Evolutionary conservation across 2,113 vertebrate species (phyloP).

Genomic region (Shinisaurus crocodilurus): DNA sequence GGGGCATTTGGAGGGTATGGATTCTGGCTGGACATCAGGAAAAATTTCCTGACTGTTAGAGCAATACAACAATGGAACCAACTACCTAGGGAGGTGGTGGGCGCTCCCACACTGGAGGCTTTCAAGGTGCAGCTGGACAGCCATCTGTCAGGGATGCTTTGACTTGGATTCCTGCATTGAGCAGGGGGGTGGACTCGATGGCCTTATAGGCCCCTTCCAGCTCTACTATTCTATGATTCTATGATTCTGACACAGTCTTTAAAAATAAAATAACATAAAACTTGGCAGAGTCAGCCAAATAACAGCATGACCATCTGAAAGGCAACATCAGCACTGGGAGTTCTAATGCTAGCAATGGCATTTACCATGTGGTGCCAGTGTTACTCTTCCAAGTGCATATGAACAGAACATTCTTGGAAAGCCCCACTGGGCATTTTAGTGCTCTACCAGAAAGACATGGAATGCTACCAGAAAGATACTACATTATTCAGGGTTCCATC

Average conservation of each 20-base stretch:
- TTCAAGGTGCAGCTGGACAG: too few species aligned
- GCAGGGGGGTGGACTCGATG: too few species aligned
- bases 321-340: not conserved
- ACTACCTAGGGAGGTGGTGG: too few species aligned
- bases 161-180: too few species aligned
- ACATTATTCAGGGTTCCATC: not conserved
- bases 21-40: too few species aligned
- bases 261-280: not conserved
- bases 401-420: not conserved
- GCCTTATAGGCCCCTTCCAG: too few species aligned
- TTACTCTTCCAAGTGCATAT: not conserved
- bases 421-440: not conserved
- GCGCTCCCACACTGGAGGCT: too few species aligned
- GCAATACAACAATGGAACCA: too few species aligned
- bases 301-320: not conserved
- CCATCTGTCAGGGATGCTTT: too few species aligned
- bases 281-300: not conserved
- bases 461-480: not conserved
- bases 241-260: not conserved
- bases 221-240: too few species aligned
- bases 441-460: not conserved
- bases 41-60: too few species aligned
- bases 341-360: not conserved
- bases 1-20: too few species aligned
- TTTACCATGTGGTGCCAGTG: not conserved